These are phyloP conservation scores for Microcebus ravelobensis DNA, from an alignment of 2,113 vertebrate genomes.

Conservation along the genomic window DNA sequence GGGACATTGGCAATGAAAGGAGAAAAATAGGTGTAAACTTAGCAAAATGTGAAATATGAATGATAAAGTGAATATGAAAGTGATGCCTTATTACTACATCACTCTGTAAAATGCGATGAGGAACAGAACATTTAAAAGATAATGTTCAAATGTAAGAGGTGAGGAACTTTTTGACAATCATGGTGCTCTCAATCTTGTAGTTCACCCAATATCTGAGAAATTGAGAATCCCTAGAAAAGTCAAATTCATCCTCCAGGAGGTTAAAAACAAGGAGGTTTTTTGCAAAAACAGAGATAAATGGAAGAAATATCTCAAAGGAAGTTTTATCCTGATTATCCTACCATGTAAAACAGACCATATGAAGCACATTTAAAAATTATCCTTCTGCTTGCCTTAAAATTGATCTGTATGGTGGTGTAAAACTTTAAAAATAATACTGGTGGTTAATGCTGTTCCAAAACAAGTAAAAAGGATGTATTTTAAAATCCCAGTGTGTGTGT, in stretches of 20 bases:
- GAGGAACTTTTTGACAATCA: constrained; percentile 27
- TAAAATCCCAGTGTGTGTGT: not conserved
- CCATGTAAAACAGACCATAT: constrained; percentile 12
- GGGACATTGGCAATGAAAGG: not conserved
- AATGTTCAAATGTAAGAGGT: not conserved
- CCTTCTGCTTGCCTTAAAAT: constrained; percentile 54
- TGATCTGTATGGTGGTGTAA: constrained; percentile 11
- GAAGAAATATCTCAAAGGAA: constrained; percentile 49
- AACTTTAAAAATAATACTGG: constrained; percentile 64
- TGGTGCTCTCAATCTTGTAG: not conserved
- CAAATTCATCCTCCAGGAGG: not conserved
- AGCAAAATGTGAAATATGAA: constrained; percentile 8
- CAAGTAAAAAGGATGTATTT: constrained; percentile 51
- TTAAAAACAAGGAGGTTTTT: not conserved
- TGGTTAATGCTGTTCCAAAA: constrained; percentile 52
- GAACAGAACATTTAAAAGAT: not conserved
- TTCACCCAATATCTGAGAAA: constrained; percentile 61
- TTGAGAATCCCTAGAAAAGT: constrained; percentile 66
- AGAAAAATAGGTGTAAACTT: not conserved
- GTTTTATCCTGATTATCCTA: not conserved
- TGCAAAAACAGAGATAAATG: constrained; percentile 47
- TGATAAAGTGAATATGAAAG: not conserved
- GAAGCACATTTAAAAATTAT: constrained; percentile 54
- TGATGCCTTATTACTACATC: not conserved
- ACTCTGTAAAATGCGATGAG: not conserved